Percentiles rank a stretch among this genome's conserved stretches.
Evolutionary conservation across 2,113 vertebrate genomes (phyloP).

Genomic region (Eonycteris spelaea): DNA sequence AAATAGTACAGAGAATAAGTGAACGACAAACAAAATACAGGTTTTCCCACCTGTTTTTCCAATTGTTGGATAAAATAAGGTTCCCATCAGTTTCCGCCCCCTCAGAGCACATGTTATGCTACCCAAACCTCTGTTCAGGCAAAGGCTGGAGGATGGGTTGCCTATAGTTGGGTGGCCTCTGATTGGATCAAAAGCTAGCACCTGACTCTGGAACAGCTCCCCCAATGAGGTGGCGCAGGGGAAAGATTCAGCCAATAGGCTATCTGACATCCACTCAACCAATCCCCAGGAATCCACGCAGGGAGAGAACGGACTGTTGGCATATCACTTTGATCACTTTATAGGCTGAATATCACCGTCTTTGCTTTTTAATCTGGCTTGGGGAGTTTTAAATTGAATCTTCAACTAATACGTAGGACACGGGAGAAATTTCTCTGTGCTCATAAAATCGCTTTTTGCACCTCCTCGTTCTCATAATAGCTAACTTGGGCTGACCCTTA

Average conservation of each 20-base stretch:
- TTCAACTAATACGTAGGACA: neutral
- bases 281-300: neutral
- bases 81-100: neutral
- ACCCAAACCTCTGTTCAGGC: neutral
- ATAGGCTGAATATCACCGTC: neutral
- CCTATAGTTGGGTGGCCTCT: neutral
- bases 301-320: neutral
- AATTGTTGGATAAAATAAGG: neutral
- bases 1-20: neutral
- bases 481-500: neutral
- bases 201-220: neutral
- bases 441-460: neutral
- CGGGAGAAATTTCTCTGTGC: neutral
- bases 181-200: slow-evolving; percentile 9
- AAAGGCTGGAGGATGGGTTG: neutral
- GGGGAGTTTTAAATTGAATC: neutral
- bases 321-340: neutral
- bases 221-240: neutral
- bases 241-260: neutral
- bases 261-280: neutral
- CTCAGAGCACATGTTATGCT: accelerated
- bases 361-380: neutral
- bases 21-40: neutral
- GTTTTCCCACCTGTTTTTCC: neutral
- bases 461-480: neutral